A percentile compares a stretch with the other conserved stretches of the same genome.
These are phyloP conservation scores for Oopsacas minuta DNA, from an alignment of 37 sponge, comb jelly and placozoan genomes.

Conservation along the genomic window DNA sequence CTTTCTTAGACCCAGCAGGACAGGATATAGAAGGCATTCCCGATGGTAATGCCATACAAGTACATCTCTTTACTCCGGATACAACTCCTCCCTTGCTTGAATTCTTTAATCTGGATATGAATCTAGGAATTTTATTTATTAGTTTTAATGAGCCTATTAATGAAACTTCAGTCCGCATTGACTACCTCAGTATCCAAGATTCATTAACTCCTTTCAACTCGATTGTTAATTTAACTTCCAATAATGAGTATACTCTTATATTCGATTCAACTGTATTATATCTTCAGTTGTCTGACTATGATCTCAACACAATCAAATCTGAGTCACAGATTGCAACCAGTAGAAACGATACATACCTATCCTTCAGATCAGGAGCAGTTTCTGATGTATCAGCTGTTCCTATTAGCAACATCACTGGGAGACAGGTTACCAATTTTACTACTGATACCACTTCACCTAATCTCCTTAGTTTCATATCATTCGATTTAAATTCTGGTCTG, in stretches of 20 bases:
- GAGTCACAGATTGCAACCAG: slow-evolving; percentile 26
- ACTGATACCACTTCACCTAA: slow-evolving; percentile 59
- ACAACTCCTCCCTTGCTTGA: slow-evolving; percentile 32
- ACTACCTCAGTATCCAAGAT: slow-evolving; percentile 39
- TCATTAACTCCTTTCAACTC: slow-evolving; percentile 13
- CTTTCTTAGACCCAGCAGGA: not conserved
- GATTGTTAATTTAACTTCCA: slow-evolving; percentile 28
- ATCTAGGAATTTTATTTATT: slow-evolving; percentile 40
- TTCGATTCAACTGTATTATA: slow-evolving; percentile 27
- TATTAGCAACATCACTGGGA: slow-evolving; percentile 43
- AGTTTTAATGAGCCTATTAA: slow-evolving; percentile 65
- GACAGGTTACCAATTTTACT: slow-evolving; percentile 42
- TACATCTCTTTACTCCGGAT: slow-evolving; percentile 24
- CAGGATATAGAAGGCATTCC: not conserved
- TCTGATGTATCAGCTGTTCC: slow-evolving; percentile 50
- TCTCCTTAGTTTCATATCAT: slow-evolving; percentile 24
- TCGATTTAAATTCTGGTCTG: slow-evolving; percentile 46
- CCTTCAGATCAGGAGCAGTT: slow-evolving; percentile 41
- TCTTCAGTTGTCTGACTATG: slow-evolving; percentile 36
- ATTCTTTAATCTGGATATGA: slow-evolving; percentile 60
- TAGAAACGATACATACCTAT: slow-evolving; percentile 21
- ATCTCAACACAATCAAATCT: slow-evolving; percentile 48
- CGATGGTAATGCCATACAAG: slow-evolving; percentile 11
- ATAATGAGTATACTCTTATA: slow-evolving; percentile 26
- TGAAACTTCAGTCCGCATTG: slow-evolving; percentile 34